Evolutionary conservation across 2,888 invertebrate species (phyloP), one percentile per base, ranked within the genome.

Genomic region (Torymus texanus): DNA sequence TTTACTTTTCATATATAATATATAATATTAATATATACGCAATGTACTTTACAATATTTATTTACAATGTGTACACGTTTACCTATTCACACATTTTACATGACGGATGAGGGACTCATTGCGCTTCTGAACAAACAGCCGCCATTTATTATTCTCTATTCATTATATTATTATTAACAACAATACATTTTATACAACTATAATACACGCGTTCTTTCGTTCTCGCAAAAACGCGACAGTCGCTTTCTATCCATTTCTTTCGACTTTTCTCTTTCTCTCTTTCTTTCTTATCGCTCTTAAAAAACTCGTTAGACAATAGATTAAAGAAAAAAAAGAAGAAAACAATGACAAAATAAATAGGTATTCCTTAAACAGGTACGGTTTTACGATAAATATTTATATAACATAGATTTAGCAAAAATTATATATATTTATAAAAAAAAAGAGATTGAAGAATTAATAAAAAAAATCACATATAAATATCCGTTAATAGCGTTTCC

Each of bases 321-420:
- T 41, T 65, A 62, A n/a, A 59, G 41, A 41, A 41, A 41, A 29
- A 29, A 41, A 41, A 41, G 41, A 61, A 67, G n/a, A 76, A 75
- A 83, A 83, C 79, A 83, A 76, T 83, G 82, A 81, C 85, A 86
- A 85, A 88, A 89, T 88, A 89, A 89, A 90, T 89, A 89, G 41
- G 86, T 88, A 88, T 87, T 88, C 87, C 87, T 89, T 86, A 86
- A 85, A 85, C 89, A 89, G 89, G 88, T 89, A 89, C 89, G 84
- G 84, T 87, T 87, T 78, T 87, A 86, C 84, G 84, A 85, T 86
- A 85, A 85, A 84, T 85, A 86, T 85, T 84, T 70, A 41, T 41
- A 41, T 41, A 41, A 41, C 41, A 41, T 41, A 79, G 80, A 81
- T 79, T 78, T 81, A 79, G 75, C 68, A 62, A 75, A 75, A 62